Evolutionary conservation across 2,888 invertebrate genomes (phyloP), one percentile per base, ranked within the genome.

Genomic region (Drosophila infuscata): DNA sequence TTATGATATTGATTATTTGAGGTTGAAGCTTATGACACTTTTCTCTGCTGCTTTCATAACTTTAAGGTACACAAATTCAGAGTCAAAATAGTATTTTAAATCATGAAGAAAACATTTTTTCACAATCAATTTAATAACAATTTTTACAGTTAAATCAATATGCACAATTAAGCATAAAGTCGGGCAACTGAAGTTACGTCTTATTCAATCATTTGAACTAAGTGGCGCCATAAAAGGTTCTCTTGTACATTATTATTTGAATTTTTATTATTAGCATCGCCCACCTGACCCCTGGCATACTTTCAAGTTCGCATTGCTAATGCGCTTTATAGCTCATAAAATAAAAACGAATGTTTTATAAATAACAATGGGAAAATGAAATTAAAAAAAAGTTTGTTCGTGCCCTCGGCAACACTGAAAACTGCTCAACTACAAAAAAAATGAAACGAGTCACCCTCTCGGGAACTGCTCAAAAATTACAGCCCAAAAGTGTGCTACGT

Each of bases 321-420:
- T 78, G 75, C 78, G 75, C 71, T 78, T 78, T 75, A 75, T 75
- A 48, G 79, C 71, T 62, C 67, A 71, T 78, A 63, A 79, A 79
- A 85, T 87, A 85, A 85, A 85, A 85, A 82, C 81, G 79, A 85
- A 85, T 85, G 88, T 74, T 85, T 84, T 79, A 81, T 85, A 85
- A 85, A 85, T 82, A 85, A 84, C 76, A 82, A 85, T 79, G 81
- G 81, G 61, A 41, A 72, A 88, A 87, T 76, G 71, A 84, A 87
- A 81, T 81, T 84, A 82, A 84, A 82, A 74, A 65, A 65, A 76
- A 46, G 30, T 56, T 71, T 51, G n/a, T 25, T 25, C 35, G n/a
- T 52, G 74, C 48, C 52, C 30, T 49, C 33, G 25, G 32, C 53
- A 49, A 56, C 49, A 49, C 52, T 32, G 35, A 52, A 64, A 41